Percentiles rank a stretch among this genome's conserved stretches.
phyloP scores from a whole-genome alignment of 2,113 vertebrate species.

The Notiomystis cincta region DNA sequence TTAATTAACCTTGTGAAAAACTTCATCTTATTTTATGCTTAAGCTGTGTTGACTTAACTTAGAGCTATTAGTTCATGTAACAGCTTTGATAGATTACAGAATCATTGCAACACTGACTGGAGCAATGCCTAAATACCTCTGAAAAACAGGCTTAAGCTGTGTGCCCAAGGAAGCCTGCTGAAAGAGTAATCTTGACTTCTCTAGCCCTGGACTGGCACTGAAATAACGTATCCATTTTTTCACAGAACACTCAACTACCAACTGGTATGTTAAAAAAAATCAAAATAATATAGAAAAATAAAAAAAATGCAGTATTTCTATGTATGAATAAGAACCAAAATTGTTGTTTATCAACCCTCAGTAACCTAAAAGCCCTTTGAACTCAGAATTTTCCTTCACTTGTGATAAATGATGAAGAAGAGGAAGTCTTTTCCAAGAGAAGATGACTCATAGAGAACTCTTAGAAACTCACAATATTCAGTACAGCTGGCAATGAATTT shows the following conservation, averaged over 20 bases:
- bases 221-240: neutral
- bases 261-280: neutral
- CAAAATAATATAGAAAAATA: neutral
- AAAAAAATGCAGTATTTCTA: neutral
- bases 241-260: neutral
- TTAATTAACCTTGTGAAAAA: conserved; percentile 16
- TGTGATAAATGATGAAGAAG: neutral
- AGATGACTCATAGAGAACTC: neutral
- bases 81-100: conserved; percentile 51
- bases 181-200: neutral
- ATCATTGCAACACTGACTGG: conserved; percentile 52
- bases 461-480: neutral
- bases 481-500: neutral
- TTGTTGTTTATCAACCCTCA: neutral
- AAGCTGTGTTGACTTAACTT: conserved; percentile 37
- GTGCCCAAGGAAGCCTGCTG: neutral
- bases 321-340: neutral
- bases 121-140: conserved; percentile 43
- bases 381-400: neutral
- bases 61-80: conserved; percentile 33
- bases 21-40: conserved; percentile 10
- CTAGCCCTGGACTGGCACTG: neutral
- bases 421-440: conserved; percentile 8
- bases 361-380: neutral
- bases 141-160: neutral